Conservation (phyloP, 2,888 invertebrate species). For the Lottia scabra region DNA sequence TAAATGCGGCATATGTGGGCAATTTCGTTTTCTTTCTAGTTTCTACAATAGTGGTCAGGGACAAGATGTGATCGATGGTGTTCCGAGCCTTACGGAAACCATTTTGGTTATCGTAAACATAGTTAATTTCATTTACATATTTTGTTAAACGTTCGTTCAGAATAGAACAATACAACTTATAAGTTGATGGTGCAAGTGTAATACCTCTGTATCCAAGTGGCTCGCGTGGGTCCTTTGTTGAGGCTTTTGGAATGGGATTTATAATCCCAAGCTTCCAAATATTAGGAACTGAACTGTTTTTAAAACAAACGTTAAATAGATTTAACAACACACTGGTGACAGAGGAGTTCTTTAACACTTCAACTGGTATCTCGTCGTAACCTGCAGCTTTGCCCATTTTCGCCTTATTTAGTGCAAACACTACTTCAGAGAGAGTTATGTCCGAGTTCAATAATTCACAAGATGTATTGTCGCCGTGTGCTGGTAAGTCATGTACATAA, state of each 20-base stretch:
- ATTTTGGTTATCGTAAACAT: slow-evolving; percentile 27
- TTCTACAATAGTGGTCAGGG: slow-evolving; percentile 17
- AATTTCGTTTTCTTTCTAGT: neutral
- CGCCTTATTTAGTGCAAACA: neutral
- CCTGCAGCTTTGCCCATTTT: neutral
- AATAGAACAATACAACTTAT: slow-evolving; percentile 28
- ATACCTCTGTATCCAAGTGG: slow-evolving; percentile 24
- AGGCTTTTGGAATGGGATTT: slow-evolving; percentile 24
- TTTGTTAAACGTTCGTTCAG: slow-evolving; percentile 22
- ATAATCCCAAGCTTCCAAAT: slow-evolving; percentile 22
- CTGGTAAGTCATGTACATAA: too few relatives aligned
- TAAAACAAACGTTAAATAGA: slow-evolving; percentile 25
- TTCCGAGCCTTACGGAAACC: slow-evolving; percentile 23
- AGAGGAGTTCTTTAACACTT: neutral
- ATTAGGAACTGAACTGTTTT: slow-evolving; percentile 15
- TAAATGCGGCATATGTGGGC: slow-evolving; percentile 1
- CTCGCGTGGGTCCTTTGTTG: slow-evolving; percentile 16
- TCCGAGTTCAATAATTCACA: neutral
- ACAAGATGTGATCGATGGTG: slow-evolving; percentile 21
- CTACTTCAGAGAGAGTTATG: neutral
- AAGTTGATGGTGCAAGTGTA: slow-evolving; percentile 22
- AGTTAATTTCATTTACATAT: slow-evolving; percentile 15
- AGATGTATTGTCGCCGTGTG: too few relatives aligned
- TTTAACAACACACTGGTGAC: slow-evolving; percentile 11
- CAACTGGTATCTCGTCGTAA: neutral